These are phyloP conservation scores for Otus scops DNA, from an alignment of 2,797 vertebrate species.

Conservation along the genomic window DNA sequence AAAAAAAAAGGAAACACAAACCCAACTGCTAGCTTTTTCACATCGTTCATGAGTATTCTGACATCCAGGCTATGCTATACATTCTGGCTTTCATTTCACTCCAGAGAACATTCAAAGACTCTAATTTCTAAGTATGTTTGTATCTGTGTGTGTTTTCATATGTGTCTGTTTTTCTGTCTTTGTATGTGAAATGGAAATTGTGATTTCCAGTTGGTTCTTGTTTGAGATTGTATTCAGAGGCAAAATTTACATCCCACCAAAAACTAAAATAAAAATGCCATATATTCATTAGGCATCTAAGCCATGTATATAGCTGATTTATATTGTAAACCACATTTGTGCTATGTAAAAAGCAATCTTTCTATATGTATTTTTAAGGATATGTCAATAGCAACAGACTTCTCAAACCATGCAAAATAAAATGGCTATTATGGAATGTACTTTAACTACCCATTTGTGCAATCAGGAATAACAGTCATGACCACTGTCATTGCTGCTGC, in stretches of 20 bases:
- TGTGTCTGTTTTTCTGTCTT: neutral
- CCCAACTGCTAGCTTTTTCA: neutral
- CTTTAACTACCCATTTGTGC: neutral
- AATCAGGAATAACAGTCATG: neutral
- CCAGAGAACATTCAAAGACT: neutral
- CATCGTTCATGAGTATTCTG: neutral
- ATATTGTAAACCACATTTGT: neutral
- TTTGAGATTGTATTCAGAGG: neutral
- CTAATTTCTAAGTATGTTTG: neutral
- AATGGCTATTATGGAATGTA: neutral
- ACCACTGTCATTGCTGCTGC: neutral
- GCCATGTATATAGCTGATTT: neutral
- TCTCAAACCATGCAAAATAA: neutral
- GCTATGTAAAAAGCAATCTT: neutral
- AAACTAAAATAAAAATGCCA: neutral
- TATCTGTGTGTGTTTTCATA: neutral
- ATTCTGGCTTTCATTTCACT: neutral
- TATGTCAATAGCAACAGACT: neutral
- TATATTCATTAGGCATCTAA: neutral
- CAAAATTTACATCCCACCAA: neutral
- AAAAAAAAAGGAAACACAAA: accelerated
- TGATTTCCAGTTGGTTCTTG: neutral
- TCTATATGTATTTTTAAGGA: neutral
- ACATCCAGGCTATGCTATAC: neutral
- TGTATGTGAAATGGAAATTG: neutral